Percentiles rank a stretch among this genome's conserved stretches.
These are phyloP conservation scores for Leptatherina wallacei DNA, from an alignment of 2,797 vertebrate species.

Conservation along the genomic window DNA sequence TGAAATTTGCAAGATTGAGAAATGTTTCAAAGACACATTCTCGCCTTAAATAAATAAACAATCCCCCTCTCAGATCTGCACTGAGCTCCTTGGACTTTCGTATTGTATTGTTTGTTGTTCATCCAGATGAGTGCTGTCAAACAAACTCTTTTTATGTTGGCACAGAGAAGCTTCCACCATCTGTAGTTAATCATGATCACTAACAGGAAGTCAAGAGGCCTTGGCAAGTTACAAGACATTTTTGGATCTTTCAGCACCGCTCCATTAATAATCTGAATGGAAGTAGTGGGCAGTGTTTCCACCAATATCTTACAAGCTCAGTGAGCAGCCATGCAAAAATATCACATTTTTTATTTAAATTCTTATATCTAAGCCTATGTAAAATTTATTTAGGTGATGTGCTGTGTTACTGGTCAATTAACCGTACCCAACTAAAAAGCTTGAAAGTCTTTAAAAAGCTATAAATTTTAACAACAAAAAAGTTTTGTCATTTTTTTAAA, in stretches of 20 bases:
- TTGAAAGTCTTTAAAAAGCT: background rate
- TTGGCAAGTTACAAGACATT: constrained; percentile 3
- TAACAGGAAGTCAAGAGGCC: background rate
- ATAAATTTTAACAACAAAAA: background rate
- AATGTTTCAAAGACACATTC: constrained; percentile 2
- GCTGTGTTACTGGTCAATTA: background rate
- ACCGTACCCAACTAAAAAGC: background rate
- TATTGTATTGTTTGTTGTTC: background rate
- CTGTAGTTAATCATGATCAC: constrained; percentile 2
- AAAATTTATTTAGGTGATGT: background rate
- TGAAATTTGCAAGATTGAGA: background rate
- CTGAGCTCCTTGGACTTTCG: background rate
- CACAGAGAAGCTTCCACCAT: constrained; percentile 4
- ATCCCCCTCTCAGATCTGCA: background rate
- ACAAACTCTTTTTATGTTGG: constrained; percentile 1
- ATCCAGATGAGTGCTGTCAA: constrained; percentile 2
- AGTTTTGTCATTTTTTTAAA: too few species aligned
- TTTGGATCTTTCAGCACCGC: background rate
- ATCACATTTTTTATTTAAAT: too few species aligned
- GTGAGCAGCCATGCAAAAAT: background rate
- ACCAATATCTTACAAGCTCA: background rate
- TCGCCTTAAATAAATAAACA: background rate
- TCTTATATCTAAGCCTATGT: too few species aligned
- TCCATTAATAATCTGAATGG: background rate
- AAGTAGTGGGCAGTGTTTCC: background rate